These are phyloP conservation scores for Hippocampus guttulatus DNA, from an alignment of 2,113 vertebrate genomes.

Conservation along the genomic window DNA sequence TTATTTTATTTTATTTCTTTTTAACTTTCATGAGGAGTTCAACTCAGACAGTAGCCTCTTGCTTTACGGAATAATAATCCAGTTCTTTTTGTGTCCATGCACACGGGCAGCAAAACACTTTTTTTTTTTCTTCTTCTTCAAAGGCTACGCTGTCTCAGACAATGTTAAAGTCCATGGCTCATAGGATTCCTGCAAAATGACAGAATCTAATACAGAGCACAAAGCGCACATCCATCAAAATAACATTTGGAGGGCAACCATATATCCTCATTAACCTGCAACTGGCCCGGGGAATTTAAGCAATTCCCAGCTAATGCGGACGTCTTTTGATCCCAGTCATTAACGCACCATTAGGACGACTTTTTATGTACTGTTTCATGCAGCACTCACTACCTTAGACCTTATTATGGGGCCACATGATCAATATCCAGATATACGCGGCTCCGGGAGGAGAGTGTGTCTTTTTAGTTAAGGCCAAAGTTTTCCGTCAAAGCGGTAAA, in stretches of 20 bases:
- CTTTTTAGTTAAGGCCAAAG: slow-evolving; percentile 63
- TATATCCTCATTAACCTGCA: slow-evolving; percentile 51
- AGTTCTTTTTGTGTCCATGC: neutral
- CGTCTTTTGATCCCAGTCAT: slow-evolving; percentile 65
- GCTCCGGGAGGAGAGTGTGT: slow-evolving; percentile 50
- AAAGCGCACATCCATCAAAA: slow-evolving; percentile 36
- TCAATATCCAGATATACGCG: slow-evolving; percentile 60
- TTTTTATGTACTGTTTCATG: slow-evolving; percentile 67
- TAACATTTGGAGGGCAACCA: slow-evolving; percentile 37
- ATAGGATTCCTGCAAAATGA: slow-evolving; percentile 31
- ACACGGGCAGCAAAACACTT: neutral
- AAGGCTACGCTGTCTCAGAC: slow-evolving; percentile 10
- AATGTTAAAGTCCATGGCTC: slow-evolving; percentile 16
- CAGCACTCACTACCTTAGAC: slow-evolving; percentile 54
- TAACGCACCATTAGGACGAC: slow-evolving; percentile 58
- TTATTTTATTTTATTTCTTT: neutral
- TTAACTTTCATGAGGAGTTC: neutral
- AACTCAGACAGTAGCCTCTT: neutral
- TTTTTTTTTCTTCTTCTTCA: neutral
- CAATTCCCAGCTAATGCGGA: slow-evolving; percentile 43
- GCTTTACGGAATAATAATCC: neutral
- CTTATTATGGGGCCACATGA: slow-evolving; percentile 56
- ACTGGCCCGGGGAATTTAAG: slow-evolving; percentile 53
- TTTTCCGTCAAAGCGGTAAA: slow-evolving; percentile 62
- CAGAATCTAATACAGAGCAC: slow-evolving; percentile 17